phyloP scores from a whole-genome alignment of 1,140 invertebrate genomes.

The Aporrectodea caliginosa region DNA sequence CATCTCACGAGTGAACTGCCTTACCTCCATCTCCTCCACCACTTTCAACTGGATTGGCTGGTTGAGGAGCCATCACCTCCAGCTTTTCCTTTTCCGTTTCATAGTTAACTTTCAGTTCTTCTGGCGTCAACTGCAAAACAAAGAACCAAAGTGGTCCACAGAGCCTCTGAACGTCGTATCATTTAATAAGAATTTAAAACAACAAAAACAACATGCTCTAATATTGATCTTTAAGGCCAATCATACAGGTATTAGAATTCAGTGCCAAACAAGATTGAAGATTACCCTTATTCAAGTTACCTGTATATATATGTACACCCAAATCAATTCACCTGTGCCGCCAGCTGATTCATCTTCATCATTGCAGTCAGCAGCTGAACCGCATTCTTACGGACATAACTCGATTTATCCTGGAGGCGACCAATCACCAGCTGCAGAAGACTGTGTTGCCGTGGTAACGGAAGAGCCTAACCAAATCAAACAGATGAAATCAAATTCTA shows the following conservation, averaged over 20 bases:
- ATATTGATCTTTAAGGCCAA: too few relatives aligned
- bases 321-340: conserved; percentile 62
- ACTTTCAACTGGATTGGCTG: too few relatives aligned
- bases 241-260: too few relatives aligned
- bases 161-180: too few relatives aligned
- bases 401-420: conserved; percentile 72
- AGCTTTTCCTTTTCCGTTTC: conserved; percentile 52
- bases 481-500: neutral
- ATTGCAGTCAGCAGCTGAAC: conserved; percentile 70
- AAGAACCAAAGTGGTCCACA: neutral
- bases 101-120: conserved; percentile 49
- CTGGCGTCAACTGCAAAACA: conserved; percentile 43
- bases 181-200: too few relatives aligned
- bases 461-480: conserved; percentile 58
- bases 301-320: too few relatives aligned
- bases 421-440: conserved; percentile 65
- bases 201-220: too few relatives aligned
- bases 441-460: conserved; percentile 63
- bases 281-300: too few relatives aligned
- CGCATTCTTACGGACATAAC: conserved; percentile 72
- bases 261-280: too few relatives aligned
- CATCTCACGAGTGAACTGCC: too few relatives aligned
- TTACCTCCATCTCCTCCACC: too few relatives aligned
- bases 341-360: conserved; percentile 74
- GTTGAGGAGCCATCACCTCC: conserved; percentile 48